phyloP scores from a whole-genome alignment of 2,113 vertebrate species.

The Zapus hudsonius region DNA sequence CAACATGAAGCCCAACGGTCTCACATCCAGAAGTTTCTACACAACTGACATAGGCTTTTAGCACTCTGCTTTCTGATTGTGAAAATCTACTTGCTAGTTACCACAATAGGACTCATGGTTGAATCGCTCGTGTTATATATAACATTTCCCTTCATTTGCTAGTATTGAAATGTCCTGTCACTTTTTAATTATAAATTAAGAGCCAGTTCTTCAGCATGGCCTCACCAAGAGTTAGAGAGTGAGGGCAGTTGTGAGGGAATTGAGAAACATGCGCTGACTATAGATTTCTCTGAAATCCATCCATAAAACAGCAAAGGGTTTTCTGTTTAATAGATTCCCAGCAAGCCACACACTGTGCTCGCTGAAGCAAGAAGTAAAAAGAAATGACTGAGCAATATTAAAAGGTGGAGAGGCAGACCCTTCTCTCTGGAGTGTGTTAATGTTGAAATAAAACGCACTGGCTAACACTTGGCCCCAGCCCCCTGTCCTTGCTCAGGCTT shows the following conservation, averaged over 20 bases:
- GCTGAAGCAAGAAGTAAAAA: slow-evolving; percentile 71
- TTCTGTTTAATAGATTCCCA: slow-evolving; percentile 73
- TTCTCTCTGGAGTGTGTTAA: slow-evolving; percentile 60
- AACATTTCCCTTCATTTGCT: slow-evolving; percentile 60
- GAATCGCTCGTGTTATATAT: slow-evolving; percentile 40
- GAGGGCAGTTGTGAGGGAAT: slow-evolving; percentile 26
- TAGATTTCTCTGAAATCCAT: slow-evolving; percentile 59
- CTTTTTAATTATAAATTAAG: slow-evolving; percentile 73
- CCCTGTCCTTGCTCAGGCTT: background rate
- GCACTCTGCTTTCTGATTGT: background rate
- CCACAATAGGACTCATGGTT: slow-evolving; percentile 34
- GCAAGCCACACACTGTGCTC: slow-evolving; percentile 68
- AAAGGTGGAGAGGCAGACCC: slow-evolving; percentile 58
- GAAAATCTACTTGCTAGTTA: background rate
- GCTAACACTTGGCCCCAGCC: background rate
- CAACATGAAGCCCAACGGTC: background rate
- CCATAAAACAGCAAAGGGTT: slow-evolving; percentile 60
- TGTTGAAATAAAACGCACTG: slow-evolving; percentile 62
- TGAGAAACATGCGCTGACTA: slow-evolving; percentile 44
- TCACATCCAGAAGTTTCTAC: background rate
- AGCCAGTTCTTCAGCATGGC: slow-evolving; percentile 42
- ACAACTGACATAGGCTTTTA: background rate
- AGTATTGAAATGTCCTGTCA: slow-evolving; percentile 55
- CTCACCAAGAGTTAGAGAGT: slow-evolving; percentile 51
- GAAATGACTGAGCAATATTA: slow-evolving; percentile 73